Evolutionary conservation across 2,888 invertebrate species (phyloP).

Genomic region (Dolichomitus sp.): DNA sequence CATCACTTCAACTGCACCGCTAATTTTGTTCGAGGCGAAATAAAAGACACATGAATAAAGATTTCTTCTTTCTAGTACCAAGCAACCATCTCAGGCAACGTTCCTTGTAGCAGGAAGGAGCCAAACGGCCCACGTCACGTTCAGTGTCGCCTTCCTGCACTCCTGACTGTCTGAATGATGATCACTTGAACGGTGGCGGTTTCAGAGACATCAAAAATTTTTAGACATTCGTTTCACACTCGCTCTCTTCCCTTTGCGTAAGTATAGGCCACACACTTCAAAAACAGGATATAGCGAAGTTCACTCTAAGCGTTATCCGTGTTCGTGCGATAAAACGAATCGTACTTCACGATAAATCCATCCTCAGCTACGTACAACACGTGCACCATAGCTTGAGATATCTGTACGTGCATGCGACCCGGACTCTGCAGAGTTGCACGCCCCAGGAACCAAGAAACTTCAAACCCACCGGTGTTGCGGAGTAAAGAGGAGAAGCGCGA

Average conservation of each 20-base stretch:
- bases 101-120: not conserved
- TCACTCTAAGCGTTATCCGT: not conserved
- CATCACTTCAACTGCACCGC: not conserved
- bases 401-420: constrained; percentile 11
- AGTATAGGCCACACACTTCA: not conserved
- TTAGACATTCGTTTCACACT: not conserved
- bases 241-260: too few species aligned
- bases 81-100: not conserved
- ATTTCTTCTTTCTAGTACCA: not conserved
- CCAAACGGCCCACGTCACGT: not conserved
- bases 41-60: not conserved
- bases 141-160: not conserved
- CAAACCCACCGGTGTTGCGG: not conserved
- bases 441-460: not conserved
- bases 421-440: not conserved
- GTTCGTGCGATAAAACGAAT: constrained; percentile 71
- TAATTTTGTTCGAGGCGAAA: not conserved
- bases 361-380: constrained; percentile 30
- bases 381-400: constrained; percentile 8
- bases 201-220: constrained; percentile 1
- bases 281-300: constrained; percentile 17
- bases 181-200: not conserved
- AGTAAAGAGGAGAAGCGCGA: not conserved
- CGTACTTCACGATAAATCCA: constrained; percentile 72
- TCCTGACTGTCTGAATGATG: not conserved